phyloP scores from a whole-genome alignment of 1,140 invertebrate species.

The Teleopsis dalmanni region DNA sequence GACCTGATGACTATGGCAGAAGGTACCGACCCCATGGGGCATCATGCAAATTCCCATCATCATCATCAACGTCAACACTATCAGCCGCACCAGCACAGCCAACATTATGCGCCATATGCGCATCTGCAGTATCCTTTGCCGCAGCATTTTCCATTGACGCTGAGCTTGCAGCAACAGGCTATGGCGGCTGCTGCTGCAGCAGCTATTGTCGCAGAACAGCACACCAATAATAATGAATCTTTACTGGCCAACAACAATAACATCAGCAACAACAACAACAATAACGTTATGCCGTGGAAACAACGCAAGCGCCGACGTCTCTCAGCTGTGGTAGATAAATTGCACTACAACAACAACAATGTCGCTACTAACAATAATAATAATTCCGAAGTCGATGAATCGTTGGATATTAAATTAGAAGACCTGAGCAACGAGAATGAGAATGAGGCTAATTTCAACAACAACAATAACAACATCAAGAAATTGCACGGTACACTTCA shows the following conservation, averaged over 20 bases:
- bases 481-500: slow-evolving; percentile 3
- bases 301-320: slow-evolving; percentile 65
- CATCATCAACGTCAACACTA: slow-evolving; percentile 30
- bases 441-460: slow-evolving; percentile 16
- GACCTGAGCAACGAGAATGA: too few species aligned
- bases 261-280: slow-evolving; percentile 41
- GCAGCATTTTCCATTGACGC: slow-evolving; percentile 18
- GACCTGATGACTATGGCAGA: slow-evolving; percentile 46
- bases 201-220: slow-evolving; percentile 20
- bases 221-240: slow-evolving; percentile 34
- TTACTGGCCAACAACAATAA: slow-evolving; percentile 7
- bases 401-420: too few species aligned
- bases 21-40: slow-evolving; percentile 45
- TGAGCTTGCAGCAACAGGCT: slow-evolving; percentile 29
- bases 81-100: slow-evolving; percentile 14
- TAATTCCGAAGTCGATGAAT: too few species aligned
- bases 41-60: slow-evolving; percentile 37
- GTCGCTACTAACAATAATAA: slow-evolving; percentile 30
- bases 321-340: slow-evolving; percentile 65
- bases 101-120: slow-evolving; percentile 25
- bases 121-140: slow-evolving; percentile 30
- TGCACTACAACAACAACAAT: slow-evolving; percentile 47
- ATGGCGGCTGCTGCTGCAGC: slow-evolving; percentile 27
- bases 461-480: slow-evolving; percentile 11
- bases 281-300: slow-evolving; percentile 54